Conservation (phyloP, 2,113 vertebrate species). For the Sturnira hondurensis region DNA sequence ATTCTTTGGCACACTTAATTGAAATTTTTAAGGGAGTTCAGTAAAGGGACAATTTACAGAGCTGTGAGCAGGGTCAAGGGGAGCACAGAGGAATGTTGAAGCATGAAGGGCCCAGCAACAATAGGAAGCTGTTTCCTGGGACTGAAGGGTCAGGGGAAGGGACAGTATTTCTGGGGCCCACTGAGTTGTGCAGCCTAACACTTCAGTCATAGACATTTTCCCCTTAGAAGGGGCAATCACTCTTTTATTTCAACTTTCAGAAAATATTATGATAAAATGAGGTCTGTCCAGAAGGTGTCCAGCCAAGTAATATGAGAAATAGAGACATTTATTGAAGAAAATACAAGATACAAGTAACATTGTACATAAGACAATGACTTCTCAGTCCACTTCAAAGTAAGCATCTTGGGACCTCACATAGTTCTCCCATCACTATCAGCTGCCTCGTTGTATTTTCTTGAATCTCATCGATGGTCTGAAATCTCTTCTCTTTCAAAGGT, state of each 20-base stretch:
- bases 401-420: too few species aligned
- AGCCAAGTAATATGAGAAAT: too few species aligned
- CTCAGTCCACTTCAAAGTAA: too few species aligned
- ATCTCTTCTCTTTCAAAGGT: too few species aligned
- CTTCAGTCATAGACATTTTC: not conserved
- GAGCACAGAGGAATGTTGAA: not conserved
- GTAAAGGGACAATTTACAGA: not conserved
- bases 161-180: not conserved
- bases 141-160: not conserved
- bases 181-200: constrained; percentile 6
- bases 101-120: not conserved
- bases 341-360: too few species aligned
- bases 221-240: not conserved
- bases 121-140: not conserved
- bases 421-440: too few species aligned
- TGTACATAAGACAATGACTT: too few species aligned
- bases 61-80: not conserved
- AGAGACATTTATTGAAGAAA: too few species aligned
- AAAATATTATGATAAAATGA: not conserved
- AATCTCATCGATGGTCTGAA: too few species aligned
- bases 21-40: not conserved
- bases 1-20: not conserved
- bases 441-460: too few species aligned
- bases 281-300: too few species aligned
- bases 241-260: not conserved